Base-by-base conservation (phyloP, 2,113 vertebrate genomes). In the Mormoops blainvillei region DNA sequence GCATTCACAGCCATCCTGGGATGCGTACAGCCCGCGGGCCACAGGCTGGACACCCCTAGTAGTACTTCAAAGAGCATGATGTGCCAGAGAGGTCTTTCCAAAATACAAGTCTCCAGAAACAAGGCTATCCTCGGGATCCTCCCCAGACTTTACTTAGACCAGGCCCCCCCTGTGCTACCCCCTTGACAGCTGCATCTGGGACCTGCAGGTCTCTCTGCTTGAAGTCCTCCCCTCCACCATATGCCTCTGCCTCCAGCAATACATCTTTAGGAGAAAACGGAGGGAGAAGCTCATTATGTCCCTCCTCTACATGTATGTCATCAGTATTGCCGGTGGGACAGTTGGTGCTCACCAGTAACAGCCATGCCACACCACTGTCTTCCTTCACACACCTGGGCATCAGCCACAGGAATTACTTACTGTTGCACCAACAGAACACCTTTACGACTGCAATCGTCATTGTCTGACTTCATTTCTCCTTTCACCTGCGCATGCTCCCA, bases 371-470 rank as follows among this genome's bases (percentile, higher is more conserved):
- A 36, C 50, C 43, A 36, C 11, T 7, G 11, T 38, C 28, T 11
- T 43, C 41, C 26, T 68, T n/a, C 80, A 45, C 7, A 28, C 2
- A 38, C 48, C 18, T n/a, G 38, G 54, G 10, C 43, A 26, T 48
- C 20, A n/a, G 63, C 48, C 22, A 61, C 24, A 56, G 13, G 33
- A 45, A 3, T n/a, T 22, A 41, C 58, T 33, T 45, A 58, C 24
- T 19, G 28, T 10, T 65, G 19, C 12, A 24, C 20, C 16, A 19
- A 13, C 0, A 43, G 20, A 31, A 36, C n/a, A 45, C 9, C 16
- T 65, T 52, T 24, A 33, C 7, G 2, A 50, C 7, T 3, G 18
- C 5, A 22, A 20, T 41, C 58, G 12, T 20, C 61, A 14, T 0
- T 19, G 36, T 10, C 18, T 16, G 14, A 43, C 4, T 43, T 54